A percentile compares a stretch with the other conserved stretches of the same genome.
phyloP scores from a whole-genome alignment of 2,113 vertebrate genomes.

The Sus scrofa region T2T-Sscrofa CM000824.6:107060001-107060500 shows the following conservation, averaged over 20 bases:
- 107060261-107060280: background rate
- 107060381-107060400: background rate
- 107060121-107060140: too few relatives aligned
- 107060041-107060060: too few relatives aligned
- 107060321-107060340: background rate
- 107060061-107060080: too few relatives aligned
- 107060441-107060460: background rate
- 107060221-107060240: background rate
- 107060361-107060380: background rate
- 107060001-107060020: too few relatives aligned
- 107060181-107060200: background rate
- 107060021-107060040: too few relatives aligned
- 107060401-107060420: background rate
- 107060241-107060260: background rate
- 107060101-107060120: too few relatives aligned
- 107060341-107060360: background rate
- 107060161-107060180: too few relatives aligned
- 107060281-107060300: background rate
- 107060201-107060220: background rate
- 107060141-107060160: too few relatives aligned
- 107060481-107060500: background rate
- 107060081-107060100: too few relatives aligned
- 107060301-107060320: background rate
- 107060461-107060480: background rate
- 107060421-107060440: background rate